Evolutionary conservation across 1,140 invertebrate genomes (phyloP), one percentile per base, ranked within the genome.

Genomic region (Drosophila nigrodunni): DNA sequence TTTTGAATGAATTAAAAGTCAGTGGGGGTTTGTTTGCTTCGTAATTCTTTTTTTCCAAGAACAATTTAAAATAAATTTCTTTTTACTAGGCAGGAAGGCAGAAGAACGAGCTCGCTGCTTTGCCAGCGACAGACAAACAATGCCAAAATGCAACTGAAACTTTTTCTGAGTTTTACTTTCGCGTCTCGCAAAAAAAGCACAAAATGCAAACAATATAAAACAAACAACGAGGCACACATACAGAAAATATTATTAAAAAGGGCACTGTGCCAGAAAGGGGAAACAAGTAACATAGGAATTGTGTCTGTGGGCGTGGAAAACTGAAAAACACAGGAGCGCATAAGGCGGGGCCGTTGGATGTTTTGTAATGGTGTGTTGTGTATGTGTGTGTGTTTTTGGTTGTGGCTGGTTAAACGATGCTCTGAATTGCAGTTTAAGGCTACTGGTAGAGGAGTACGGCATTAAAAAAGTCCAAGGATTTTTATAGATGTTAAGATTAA

Each of bases 61-160:
- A 80, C 82, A 86, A 80, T 70, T 77, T 61, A 35, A 83, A 86
- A 71, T 71, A 77, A 80, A 80, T 83, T 80, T 64, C 50, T 85
- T 86, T 64, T 64, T 18, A 18, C 39, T 21, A 43, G 39, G 34
- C 47, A 77, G 39, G 37, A 13, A 54, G n/a, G 35, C n/a, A 44
- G n/a, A 21, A 21, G 6, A 11, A n/a, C 8, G 6, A 11, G 8
- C 8, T 37, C 25, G 15, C 5, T 7, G 7, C 15, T 62, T 75
- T 44, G 77, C 68, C 57, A 49, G 72, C 65, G 72, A 46, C 74
- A 54, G 46, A 34, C 78, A 86, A 76, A 82, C 75, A 87, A 61
- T 55, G 66, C 61, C n/a, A 30, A 62, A 70, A 69, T 59, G 62
- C 74, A 73, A 67, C 61, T 67, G 61, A 71, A 76, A 76, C 73